Conservation (phyloP, 2,888 invertebrate species). For the Acleris literana region DNA sequence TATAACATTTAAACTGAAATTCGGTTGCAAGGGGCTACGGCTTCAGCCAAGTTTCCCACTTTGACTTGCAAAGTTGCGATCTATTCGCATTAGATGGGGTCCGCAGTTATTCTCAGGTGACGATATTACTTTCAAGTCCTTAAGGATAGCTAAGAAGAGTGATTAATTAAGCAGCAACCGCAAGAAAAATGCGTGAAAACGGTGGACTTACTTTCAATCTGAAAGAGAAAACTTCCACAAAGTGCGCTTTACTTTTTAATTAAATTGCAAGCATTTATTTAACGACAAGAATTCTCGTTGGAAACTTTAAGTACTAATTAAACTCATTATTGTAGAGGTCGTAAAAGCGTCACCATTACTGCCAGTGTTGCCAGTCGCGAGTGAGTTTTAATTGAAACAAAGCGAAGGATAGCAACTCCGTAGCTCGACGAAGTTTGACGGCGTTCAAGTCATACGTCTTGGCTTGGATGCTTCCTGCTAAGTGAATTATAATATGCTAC, state of each 20-base stretch:
- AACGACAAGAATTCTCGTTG: slow-evolving; percentile 15
- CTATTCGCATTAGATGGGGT: slow-evolving; percentile 39
- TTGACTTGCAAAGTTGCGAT: slow-evolving; percentile 46
- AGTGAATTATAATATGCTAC: slow-evolving; percentile 40
- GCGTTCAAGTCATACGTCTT: slow-evolving; percentile 32
- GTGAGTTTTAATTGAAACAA: slow-evolving; percentile 66
- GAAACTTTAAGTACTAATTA: slow-evolving; percentile 50
- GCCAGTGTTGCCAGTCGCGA: slow-evolving; percentile 39
- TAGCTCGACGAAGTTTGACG: slow-evolving; percentile 28
- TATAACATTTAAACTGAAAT: slow-evolving; percentile 35
- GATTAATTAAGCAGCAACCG: not conserved
- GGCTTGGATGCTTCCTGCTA: slow-evolving; percentile 37
- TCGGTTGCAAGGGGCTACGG: slow-evolving; percentile 45
- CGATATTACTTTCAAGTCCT: slow-evolving; percentile 37
- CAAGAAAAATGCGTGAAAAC: not conserved
- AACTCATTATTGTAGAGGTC: slow-evolving; percentile 42
- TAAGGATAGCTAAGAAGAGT: slow-evolving; percentile 3
- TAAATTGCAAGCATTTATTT: slow-evolving; percentile 19
- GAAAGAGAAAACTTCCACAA: slow-evolving; percentile 1
- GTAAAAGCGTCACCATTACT: slow-evolving; percentile 47
- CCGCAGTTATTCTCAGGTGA: slow-evolving; percentile 31
- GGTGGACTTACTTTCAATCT: not conserved
- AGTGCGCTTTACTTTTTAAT: slow-evolving; percentile 17
- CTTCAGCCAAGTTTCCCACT: slow-evolving; percentile 49
- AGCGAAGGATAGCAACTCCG: slow-evolving; percentile 43